Evolutionary conservation across 2,888 invertebrate species (phyloP), one percentile per base, ranked within the genome.

Genomic region (Ormyrus labotus): DNA sequence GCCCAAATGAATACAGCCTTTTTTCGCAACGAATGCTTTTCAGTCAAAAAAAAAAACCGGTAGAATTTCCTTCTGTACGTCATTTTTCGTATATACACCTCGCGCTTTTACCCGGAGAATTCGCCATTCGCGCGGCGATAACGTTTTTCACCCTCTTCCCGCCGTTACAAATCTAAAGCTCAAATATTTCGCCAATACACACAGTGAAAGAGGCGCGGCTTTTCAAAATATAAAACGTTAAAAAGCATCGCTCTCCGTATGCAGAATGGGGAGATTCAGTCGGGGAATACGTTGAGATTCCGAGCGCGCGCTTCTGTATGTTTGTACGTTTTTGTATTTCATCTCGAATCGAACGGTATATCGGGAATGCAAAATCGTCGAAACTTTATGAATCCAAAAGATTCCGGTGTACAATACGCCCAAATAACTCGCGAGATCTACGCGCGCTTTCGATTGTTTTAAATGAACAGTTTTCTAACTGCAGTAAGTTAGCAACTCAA

Each of bases 171-270:
- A 55, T 48, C 64, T 13, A 53, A 10, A 58, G 50, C 61, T 75
- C 67, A 60, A 75, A 75, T 68, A 60, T 74, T 74, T 55, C 60
- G 45, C 75, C 60, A 50, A 60, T 75, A 51, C 13, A 50, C n/a
- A 61, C 10, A 9, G 70, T 6, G 48, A 57, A 51, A 55, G 34
- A 53, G 8, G 8, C 13, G n/a, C 13, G n/a, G 51, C 76, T n/a
- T 55, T 76, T 61, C 61, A 55, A 75, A 65, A 67, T 69, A 55
- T 69, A 48, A 75, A 64, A 73, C 73, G 64, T 73, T 55, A 73
- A 73, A 19, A 75, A 69, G 63, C 69, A 55, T 19, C 7, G 34
- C 53, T 5, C 53, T 5, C 45, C 51, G 47, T 48, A 55, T 73
- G 19, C 10, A 6, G 10, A 53, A 58, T 50, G 10, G 64, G 64